phyloP scores from a whole-genome alignment of 2,888 invertebrate species.

The Heteromyza rotundicornis region DNA sequence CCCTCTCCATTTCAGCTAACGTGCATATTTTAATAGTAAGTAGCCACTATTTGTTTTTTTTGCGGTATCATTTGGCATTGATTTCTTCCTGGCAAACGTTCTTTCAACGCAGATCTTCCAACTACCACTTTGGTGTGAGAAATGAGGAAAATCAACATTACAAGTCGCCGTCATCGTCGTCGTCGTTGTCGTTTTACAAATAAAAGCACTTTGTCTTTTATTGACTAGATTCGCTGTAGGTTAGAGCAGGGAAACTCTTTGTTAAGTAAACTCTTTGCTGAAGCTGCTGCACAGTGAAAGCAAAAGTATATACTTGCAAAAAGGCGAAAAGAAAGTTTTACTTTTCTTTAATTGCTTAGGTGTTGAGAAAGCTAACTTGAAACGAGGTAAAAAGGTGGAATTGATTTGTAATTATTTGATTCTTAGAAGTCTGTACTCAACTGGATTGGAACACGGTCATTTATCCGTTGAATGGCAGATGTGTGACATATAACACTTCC shows the following conservation, averaged over 20 bases:
- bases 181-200: conserved; percentile 29
- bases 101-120: background rate
- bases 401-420: too few relatives aligned
- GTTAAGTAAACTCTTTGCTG: background rate
- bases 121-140: background rate
- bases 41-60: conserved; percentile 23
- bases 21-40: conserved; percentile 53
- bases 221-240: conserved; percentile 35
- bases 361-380: too few relatives aligned
- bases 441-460: too few relatives aligned
- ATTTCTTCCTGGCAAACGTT: background rate
- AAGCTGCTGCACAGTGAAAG: background rate
- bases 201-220: conserved; percentile 46
- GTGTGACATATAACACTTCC: too few relatives aligned
- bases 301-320: background rate
- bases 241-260: background rate
- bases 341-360: too few relatives aligned
- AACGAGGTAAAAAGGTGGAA: too few relatives aligned
- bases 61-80: conserved; percentile 3
- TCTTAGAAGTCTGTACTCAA: too few relatives aligned
- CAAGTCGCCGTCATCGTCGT: too few relatives aligned
- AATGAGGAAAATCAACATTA: conserved; percentile 41
- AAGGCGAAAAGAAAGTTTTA: background rate
- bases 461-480: too few relatives aligned
- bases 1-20: conserved; percentile 16